These are phyloP conservation scores for Ifrita kowaldi DNA, from an alignment of 2,113 vertebrate genomes.

Conservation along the genomic window DNA sequence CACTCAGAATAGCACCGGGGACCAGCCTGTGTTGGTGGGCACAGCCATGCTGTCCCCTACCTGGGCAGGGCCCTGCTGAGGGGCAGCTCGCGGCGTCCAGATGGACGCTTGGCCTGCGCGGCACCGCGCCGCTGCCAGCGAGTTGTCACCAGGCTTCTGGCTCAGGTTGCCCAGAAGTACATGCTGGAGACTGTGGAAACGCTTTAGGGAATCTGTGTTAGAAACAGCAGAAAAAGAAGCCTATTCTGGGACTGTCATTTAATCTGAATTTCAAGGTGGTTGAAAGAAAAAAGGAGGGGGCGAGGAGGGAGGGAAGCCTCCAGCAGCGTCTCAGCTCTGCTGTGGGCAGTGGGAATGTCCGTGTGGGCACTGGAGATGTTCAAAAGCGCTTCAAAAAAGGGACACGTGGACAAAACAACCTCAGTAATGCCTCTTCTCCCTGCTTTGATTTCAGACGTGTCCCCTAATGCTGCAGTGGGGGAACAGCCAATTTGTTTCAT, in stretches of 20 bases:
- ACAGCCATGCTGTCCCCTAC: not conserved
- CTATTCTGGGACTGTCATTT: not conserved
- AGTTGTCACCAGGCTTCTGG: not conserved
- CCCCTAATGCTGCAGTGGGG: not conserved
- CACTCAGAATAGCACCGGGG: rapidly evolving
- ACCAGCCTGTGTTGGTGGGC: not conserved
- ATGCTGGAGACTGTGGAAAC: not conserved
- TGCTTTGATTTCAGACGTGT: not conserved
- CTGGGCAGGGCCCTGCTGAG: not conserved
- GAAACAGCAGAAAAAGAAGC: not conserved
- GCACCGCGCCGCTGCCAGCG: not conserved
- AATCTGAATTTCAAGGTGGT: not conserved
- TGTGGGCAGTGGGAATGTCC: not conserved
- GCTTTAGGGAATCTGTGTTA: not conserved
- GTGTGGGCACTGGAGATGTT: not conserved
- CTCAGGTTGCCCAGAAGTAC: not conserved
- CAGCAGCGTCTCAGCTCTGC: not conserved
- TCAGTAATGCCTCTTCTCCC: not conserved
- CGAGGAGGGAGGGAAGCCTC: not conserved
- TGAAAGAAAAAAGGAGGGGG: not conserved
- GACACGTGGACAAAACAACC: not conserved
- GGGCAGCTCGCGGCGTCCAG: not conserved
- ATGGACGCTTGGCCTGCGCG: not conserved
- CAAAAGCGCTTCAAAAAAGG: not conserved
- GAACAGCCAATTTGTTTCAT: not conserved